Conservation (phyloP, 1,140 invertebrate genomes). For the Dinothrombium tinctorium region DNA sequence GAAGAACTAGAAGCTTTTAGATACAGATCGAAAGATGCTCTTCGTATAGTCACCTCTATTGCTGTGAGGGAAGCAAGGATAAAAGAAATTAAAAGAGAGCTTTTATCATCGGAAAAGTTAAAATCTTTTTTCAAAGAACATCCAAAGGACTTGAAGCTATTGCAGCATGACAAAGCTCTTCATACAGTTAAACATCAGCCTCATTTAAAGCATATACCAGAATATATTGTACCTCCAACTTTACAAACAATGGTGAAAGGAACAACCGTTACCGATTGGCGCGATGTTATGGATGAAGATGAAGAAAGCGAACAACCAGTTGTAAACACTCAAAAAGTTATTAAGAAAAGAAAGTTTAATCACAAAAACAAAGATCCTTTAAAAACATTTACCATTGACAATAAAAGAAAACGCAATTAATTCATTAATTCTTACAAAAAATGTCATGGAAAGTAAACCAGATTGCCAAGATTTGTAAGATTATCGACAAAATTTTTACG, state of each 20-base stretch:
- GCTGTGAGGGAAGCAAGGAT: constrained; percentile 75
- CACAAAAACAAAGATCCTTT: too few species aligned
- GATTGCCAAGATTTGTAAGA: too few species aligned
- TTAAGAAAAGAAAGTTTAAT: too few species aligned
- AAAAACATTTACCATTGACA: too few species aligned
- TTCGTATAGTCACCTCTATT: constrained; percentile 71
- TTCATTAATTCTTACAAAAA: too few species aligned
- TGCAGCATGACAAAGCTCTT: constrained; percentile 73
- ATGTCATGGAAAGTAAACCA: too few species aligned
- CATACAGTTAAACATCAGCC: constrained; percentile 56
- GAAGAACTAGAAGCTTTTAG: constrained; percentile 86
- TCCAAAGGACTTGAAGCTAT: constrained; percentile 59
- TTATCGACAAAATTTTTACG: too few species aligned
- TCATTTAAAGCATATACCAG: constrained; percentile 74
- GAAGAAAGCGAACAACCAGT: too few species aligned
- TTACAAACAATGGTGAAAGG: constrained; percentile 6
- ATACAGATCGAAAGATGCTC: constrained; percentile 77
- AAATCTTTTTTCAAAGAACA: constrained; percentile 90
- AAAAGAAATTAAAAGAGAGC: constrained; percentile 84
- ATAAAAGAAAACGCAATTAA: too few species aligned
- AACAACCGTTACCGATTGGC: too few species aligned
- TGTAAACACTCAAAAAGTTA: too few species aligned
- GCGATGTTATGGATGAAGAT: too few species aligned
- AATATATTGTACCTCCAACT: constrained; percentile 41
- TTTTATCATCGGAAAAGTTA: constrained; percentile 73